Conservation (phyloP, 1,140 invertebrate species). For the Drosophila serrata region DNA sequence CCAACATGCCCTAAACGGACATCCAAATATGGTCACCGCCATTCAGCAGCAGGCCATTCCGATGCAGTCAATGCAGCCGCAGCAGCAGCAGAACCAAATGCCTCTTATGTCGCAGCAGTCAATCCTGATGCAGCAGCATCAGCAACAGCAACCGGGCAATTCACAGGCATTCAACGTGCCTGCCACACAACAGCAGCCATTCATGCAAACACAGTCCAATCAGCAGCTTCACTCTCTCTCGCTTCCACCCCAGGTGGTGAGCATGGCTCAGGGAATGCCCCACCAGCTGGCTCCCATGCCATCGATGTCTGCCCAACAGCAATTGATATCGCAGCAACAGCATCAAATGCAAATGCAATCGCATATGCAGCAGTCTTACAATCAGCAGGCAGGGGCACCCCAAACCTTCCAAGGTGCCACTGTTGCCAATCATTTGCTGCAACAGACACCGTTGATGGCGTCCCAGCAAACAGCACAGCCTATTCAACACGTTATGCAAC, state of each 20-base stretch:
- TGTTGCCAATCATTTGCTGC: slow-evolving; percentile 59
- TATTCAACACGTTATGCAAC: slow-evolving; percentile 72
- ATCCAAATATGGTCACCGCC: slow-evolving; percentile 49
- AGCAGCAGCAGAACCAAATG: slow-evolving; percentile 48
- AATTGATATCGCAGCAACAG: slow-evolving; percentile 63
- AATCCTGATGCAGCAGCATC: slow-evolving; percentile 58
- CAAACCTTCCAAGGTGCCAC: slow-evolving; percentile 51
- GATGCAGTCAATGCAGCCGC: slow-evolving; percentile 44
- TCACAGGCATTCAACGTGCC: slow-evolving; percentile 60
- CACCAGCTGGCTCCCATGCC: slow-evolving; percentile 57
- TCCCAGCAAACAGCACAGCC: slow-evolving; percentile 61
- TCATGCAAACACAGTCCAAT: slow-evolving; percentile 58
- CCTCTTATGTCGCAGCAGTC: slow-evolving; percentile 37
- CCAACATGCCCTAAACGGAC: slow-evolving; percentile 45
- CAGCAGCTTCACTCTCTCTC: slow-evolving; percentile 54
- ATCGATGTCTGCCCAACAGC: slow-evolving; percentile 61
- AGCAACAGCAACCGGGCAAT: slow-evolving; percentile 43
- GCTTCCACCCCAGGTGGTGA: slow-evolving; percentile 42
- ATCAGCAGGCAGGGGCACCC: slow-evolving; percentile 55
- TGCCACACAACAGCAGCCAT: slow-evolving; percentile 61
- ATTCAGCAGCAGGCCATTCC: slow-evolving; percentile 55
- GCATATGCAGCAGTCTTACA: slow-evolving; percentile 63
- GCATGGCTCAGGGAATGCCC: slow-evolving; percentile 45
- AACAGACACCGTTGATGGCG: slow-evolving; percentile 65
- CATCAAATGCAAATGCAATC: slow-evolving; percentile 61